Base-by-base conservation (phyloP, 1,140 invertebrate genomes). In the Nylanderia fulva region DNA sequence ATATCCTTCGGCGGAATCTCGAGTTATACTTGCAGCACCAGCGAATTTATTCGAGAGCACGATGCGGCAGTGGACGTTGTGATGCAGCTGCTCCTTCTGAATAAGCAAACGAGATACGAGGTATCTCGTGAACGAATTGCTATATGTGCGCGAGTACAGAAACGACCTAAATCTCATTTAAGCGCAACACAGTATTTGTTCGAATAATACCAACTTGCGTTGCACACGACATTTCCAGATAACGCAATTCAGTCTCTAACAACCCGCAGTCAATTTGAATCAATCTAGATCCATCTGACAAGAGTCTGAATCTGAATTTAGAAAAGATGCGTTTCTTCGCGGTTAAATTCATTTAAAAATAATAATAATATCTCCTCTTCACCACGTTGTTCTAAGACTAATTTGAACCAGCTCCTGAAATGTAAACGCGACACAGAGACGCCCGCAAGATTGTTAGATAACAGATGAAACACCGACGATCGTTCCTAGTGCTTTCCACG, bases 21-120 rank as follows among this genome's bases (percentile, higher is more conserved):
- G 92, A 60, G 94, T 96, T 88, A 96, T 95, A 74, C 95, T 94
- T 96, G 96, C 71, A 96, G 94, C 24, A 96, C 95, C 52, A 96
- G 93, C 83, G 96, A 96, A 85, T 95, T n/a, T 94, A 92, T 96
- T 96, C 85, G 95, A 96, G 83, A 96, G 93, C 29, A 96, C 95
- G 29, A 96, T 92, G 39, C 95, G 18, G 94, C 95, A 60, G 94
- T 94, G 42, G 42, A 94, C 94, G 91, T 96, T 96, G 89, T 95
- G 95, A 79, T 93, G 93, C 58, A 96, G 93, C 90, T 95, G 95
- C 85, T 95, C 94, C 71, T 93, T 95, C 96, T 96, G 92, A 48
- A 89, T 84, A 84, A 75, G 85, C 61, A 89, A 90, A 85, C 45
- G 27, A 71, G 1, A 86, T 56, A 48, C 45, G 33, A 21, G 33